Conservation (phyloP, 2,888 invertebrate species). For the Nineta flava region DNA sequence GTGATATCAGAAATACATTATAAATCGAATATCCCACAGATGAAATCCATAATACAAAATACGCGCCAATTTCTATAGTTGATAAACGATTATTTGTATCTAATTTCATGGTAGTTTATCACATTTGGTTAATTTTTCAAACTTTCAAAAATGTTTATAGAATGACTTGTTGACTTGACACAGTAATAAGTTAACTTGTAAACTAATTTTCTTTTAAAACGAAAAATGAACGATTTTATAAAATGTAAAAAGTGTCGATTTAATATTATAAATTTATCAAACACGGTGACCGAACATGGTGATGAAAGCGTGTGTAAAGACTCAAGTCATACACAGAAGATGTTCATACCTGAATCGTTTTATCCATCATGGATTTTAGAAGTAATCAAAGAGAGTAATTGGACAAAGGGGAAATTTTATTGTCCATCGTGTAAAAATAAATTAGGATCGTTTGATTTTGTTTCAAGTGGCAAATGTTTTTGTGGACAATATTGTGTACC, state of each 20-base stretch:
- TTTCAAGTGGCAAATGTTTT: slow-evolving; percentile 44
- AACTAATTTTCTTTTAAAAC: not conserved
- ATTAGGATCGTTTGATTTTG: slow-evolving; percentile 50
- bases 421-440: slow-evolving; percentile 43
- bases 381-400: slow-evolving; percentile 36
- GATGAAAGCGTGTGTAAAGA: slow-evolving; percentile 5
- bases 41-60: slow-evolving; percentile 36
- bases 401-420: slow-evolving; percentile 50
- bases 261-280: slow-evolving; percentile 9
- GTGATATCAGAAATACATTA: slow-evolving; percentile 33
- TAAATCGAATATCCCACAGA: slow-evolving; percentile 39
- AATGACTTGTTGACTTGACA: not conserved
- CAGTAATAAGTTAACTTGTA: not conserved
- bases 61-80: slow-evolving; percentile 27
- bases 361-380: slow-evolving; percentile 38
- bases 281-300: slow-evolving; percentile 12
- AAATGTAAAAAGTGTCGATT: slow-evolving; percentile 16
- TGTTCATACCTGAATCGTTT: slow-evolving; percentile 38
- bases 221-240: slow-evolving; percentile 4
- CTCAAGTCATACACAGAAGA: slow-evolving; percentile 10
- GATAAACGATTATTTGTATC: not conserved
- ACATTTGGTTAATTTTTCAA: not conserved
- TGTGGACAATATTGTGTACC: slow-evolving; percentile 38
- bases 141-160: not conserved
- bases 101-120: slow-evolving; percentile 1